phyloP scores from a whole-genome alignment of 2,888 invertebrate genomes.

The Phanerotoma sp. region DNA sequence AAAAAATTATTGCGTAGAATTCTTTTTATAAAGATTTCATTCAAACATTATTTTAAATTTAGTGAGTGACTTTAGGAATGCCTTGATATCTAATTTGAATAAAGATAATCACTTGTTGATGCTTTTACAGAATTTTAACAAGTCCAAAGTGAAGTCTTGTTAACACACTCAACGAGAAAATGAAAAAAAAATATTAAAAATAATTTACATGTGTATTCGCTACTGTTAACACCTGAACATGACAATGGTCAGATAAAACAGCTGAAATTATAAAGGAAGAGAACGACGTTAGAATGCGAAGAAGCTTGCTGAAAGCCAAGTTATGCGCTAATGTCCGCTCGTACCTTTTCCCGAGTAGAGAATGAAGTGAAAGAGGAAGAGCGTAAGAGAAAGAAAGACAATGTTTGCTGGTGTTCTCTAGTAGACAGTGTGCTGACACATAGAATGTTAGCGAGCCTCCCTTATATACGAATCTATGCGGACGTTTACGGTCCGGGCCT shows the following conservation, averaged over 20 bases:
- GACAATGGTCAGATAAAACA: constrained; percentile 36
- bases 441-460: constrained; percentile 38
- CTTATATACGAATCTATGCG: constrained; percentile 51
- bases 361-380: background rate
- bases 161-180: too few species aligned
- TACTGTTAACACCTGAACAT: too few species aligned
- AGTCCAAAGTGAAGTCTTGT: too few species aligned
- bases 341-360: constrained; percentile 40
- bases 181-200: too few species aligned
- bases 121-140: too few species aligned
- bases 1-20: too few species aligned
- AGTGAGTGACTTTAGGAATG: too few species aligned
- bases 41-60: too few species aligned
- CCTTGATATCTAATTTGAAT: too few species aligned
- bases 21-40: too few species aligned
- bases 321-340: constrained; percentile 51
- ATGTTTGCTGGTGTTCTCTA: constrained; percentile 28
- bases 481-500: constrained; percentile 35
- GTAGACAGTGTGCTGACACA: constrained; percentile 38
- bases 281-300: constrained; percentile 38
- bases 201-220: background rate
- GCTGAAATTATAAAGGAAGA: constrained; percentile 32
- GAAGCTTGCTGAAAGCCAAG: constrained; percentile 34
- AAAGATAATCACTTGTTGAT: too few species aligned
- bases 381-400: constrained; percentile 28